Conservation (phyloP, 2,797 vertebrate genomes). For the Sebastes reedi region DNA sequence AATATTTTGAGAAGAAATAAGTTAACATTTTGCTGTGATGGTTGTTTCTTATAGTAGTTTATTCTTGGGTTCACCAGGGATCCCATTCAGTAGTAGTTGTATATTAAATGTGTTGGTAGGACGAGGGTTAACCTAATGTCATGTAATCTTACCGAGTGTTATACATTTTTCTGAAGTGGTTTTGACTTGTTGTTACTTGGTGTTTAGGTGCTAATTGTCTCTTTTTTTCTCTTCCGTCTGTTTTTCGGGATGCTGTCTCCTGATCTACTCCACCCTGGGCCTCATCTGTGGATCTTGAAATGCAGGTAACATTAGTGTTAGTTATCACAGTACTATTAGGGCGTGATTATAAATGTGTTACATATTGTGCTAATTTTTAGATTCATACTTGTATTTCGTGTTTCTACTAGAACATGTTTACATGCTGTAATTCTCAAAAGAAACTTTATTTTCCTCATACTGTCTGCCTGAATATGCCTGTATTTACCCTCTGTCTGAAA, state of each 20-base stretch:
- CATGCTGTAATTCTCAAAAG: too few species aligned
- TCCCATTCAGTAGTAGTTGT: accelerated
- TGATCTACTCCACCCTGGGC: slow-evolving; percentile 16
- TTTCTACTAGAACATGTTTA: too few species aligned
- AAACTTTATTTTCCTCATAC: too few species aligned
- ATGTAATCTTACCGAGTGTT: not conserved
- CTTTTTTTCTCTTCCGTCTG: slow-evolving; percentile 31
- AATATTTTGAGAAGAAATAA: not conserved
- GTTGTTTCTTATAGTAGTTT: not conserved
- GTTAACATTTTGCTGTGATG: not conserved
- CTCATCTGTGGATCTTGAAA: slow-evolving; percentile 7
- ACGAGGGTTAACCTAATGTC: not conserved
- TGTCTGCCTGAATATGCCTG: too few species aligned
- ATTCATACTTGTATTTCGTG: accelerated
- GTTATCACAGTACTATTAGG: not conserved
- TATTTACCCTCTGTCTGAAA: too few species aligned
- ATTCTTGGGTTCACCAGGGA: too few species aligned
- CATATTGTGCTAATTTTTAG: too few species aligned
- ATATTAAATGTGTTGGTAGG: not conserved
- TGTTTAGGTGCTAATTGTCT: slow-evolving; percentile 12
- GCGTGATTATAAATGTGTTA: not conserved
- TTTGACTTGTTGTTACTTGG: not conserved
- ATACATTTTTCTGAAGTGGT: not conserved
- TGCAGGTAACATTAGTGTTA: slow-evolving; percentile 46
- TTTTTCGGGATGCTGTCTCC: slow-evolving; percentile 16